Evolutionary conservation across 2,888 invertebrate species (phyloP), one percentile per base, ranked within the genome.

Genomic region (Dryobotodes eremita): DNA sequence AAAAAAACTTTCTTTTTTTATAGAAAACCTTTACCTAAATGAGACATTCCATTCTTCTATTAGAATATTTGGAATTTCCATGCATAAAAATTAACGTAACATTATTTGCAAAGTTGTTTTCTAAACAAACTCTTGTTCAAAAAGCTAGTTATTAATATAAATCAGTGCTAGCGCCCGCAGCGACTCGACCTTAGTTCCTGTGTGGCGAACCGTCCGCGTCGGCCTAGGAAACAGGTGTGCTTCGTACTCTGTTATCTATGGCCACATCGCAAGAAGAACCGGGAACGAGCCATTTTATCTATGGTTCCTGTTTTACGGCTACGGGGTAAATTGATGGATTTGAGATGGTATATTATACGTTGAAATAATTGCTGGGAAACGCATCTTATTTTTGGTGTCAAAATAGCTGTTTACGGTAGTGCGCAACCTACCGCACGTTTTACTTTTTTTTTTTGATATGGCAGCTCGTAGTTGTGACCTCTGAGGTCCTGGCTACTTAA

Each of bases 161-260:
- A 86, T 80, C 85, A 83, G 85, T 69, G 69, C 42, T 23, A 55
- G n/a, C n/a, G 89, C 88, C 85, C 48, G 77, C 74, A 86, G 88
- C 89, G 77, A 82, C 82, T 77, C 85, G 89, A 89, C 89, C 89
- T 85, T 70, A 83, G 83, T 88, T 88, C 88, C 88, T 89, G 88
- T 86, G 81, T 75, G 78, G 86, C 75, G 74, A 80, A 81, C 81
- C 84, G 69, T 86, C 83, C 82, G 71, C 86, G 71, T 70, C 84
- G 72, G 83, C 84, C 84, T 88, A 84, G 88, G 89, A 88, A 88
- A 84, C 88, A 88, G 88, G 88, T 88, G 88, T 86, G 89, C 88
- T 55, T 59, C 80, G 79, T 77, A 71, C 79, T 75, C 79, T 82
- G 68, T 86, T 88, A 89, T 89, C 88, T 88, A 84, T 86, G 79